Evolutionary conservation across 2,797 vertebrate genomes (phyloP), one percentile per base, ranked within the genome.

Genomic region (Esox masquinongy): DNA sequence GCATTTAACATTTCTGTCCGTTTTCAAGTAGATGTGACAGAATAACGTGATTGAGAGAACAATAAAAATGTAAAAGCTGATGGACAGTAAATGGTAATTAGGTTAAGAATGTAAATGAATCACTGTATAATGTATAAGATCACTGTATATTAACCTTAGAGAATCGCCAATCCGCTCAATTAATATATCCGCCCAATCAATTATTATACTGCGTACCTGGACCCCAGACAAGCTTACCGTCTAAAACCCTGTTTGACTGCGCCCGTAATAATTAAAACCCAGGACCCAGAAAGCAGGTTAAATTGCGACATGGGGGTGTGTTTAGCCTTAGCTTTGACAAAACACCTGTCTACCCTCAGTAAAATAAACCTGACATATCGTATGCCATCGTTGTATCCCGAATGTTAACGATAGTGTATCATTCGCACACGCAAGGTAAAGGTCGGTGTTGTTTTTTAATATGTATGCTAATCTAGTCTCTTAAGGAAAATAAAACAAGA

Each of bases 401-500:
- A 24, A 39, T 22, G 47, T 68, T 56, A 43, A 43, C 39, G 51
- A 24, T 29, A 74, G 73, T 80, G 79, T 70, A 74, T 29, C 49
- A 26, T 74, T 70, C 24, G 59, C 31, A 39, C 72, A 47, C 74
- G 61, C 74, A 61, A 71, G 78, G 77, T 64, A 0, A 9, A 14
- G 61, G 50, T 15, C 1, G 59, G 73, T 86, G 85, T 86, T 89
- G 83, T 91, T 5, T 85, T 90, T 90, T 88, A 87, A 91, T 88
- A 88, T 88, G 82, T 9, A 61, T 61, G 22, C 79, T 88, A 88
- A 92, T 92, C 77, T 51, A 26, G 68, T 70, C 68, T 49, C 22
- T 24, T 24, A 24, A 64, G 68, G 68, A 80, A 84, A 85, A 80
- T 77, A 80, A 83, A 80, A 83, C 75, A 77, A 75, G 77, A 67